A percentile compares a stretch with the other conserved stretches of the same genome.
Evolutionary conservation across 2,113 vertebrate genomes (phyloP).

Genomic region (Salminus brasiliensis): DNA sequence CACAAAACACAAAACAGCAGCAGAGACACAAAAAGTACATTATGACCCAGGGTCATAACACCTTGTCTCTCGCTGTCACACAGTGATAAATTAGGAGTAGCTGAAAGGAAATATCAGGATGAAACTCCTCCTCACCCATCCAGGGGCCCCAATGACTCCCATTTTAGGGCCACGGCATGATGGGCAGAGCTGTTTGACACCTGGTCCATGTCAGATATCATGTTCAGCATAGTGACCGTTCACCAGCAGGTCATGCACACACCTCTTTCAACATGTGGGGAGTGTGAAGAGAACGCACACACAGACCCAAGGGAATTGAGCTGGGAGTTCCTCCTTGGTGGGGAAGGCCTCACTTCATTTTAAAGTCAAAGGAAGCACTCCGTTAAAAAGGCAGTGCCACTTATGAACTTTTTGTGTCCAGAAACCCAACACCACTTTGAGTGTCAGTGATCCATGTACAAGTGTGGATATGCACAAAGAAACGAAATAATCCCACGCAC

Average conservation of each 20-base stretch:
- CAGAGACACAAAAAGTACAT: too few relatives aligned
- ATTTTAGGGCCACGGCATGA: conserved; percentile 46
- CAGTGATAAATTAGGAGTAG: conserved; percentile 13
- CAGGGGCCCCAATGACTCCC: conserved; percentile 35
- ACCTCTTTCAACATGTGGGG: conserved; percentile 45
- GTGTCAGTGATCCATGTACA: conserved; percentile 31
- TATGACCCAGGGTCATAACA: too few relatives aligned
- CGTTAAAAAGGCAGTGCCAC: conserved; percentile 44
- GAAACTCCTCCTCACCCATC: conserved; percentile 10
- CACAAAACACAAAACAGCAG: too few relatives aligned
- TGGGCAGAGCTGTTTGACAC: conserved; percentile 59
- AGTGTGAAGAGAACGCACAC: conserved; percentile 12
- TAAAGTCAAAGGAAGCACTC: conserved; percentile 46
- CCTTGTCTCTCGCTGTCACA: conserved; percentile 14
- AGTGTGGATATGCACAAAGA: conserved; percentile 41
- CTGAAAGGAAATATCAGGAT: conserved; percentile 38
- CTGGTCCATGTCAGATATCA: conserved; percentile 61
- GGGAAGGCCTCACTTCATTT: conserved; percentile 19
- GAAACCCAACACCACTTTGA: conserved; percentile 50
- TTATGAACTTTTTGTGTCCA: conserved; percentile 41
- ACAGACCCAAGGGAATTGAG: conserved; percentile 36
- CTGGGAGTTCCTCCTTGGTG: conserved; percentile 43
- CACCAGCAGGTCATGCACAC: conserved; percentile 48
- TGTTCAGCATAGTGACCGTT: conserved; percentile 48
- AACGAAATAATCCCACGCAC: conserved; percentile 1